Evolutionary conservation across 2,113 vertebrate species (phyloP), one percentile per base, ranked within the genome.

Genomic region (Prochilodus magdalenae): DNA sequence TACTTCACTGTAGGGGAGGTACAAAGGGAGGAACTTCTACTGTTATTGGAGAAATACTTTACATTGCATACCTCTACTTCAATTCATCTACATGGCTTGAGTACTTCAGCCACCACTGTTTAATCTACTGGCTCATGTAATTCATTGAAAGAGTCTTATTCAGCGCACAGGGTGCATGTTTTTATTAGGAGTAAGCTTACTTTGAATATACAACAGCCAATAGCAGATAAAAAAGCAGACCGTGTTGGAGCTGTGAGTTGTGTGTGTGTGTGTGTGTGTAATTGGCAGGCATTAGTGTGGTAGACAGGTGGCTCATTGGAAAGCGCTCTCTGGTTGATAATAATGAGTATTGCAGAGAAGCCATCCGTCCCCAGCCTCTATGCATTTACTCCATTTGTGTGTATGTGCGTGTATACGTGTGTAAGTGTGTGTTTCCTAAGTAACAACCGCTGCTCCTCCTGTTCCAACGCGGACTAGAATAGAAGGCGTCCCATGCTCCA

Each of bases 291-390:
- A 22, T 73, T 80, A 15, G 70, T 53, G 26, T 73, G 69, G 79
- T 60, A 80, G 72, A 73, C 79, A 65, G 79, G 79, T 73, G 70
- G 79, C 79, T 80, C 79, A 65, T 80, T 65, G 79, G 59, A 73
- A 73, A 53, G 57, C 69, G 60, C 57, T 73, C 57, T 80, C 70
- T 6, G 27, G 26, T 73, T 65, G 79, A 73, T 73, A 51, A 63
- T 65, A 73, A 80, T 14, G 69, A 80, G 79, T 80, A 60, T 73
- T 65, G 40, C 70, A 36, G 27, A 62, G 57, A 73, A 73, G 70
- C 69, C 59, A 65, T 53, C 79, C 24, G 70, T 80, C 57, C 44
- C 47, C 55, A 80, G 69, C 69, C 71, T 49, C 69, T 33, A 59
- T 49, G 60, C 20, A 53, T 73, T 65, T 20, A 5, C 69, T 60